phyloP scores from a whole-genome alignment of 2,888 invertebrate genomes.

The Achlya flavicornis region DNA sequence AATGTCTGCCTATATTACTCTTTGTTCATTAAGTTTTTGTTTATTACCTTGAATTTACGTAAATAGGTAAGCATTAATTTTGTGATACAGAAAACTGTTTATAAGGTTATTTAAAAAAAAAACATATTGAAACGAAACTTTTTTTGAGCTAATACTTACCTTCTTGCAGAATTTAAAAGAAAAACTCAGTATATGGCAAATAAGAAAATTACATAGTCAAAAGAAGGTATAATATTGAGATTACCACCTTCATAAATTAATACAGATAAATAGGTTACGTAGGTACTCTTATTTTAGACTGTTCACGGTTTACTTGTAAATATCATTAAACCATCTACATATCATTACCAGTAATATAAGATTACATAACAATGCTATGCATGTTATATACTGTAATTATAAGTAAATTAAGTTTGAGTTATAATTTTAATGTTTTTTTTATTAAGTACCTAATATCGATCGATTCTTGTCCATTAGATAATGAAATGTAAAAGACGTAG shows the following conservation, averaged over 20 bases:
- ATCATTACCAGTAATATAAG: constrained; percentile 32
- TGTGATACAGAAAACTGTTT: background rate
- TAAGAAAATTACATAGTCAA: background rate
- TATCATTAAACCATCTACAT: constrained; percentile 37
- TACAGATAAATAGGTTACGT: too few relatives aligned
- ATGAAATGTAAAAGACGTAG: constrained; percentile 59
- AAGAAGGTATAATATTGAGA: background rate
- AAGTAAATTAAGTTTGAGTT: constrained; percentile 10
- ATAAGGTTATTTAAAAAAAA: too few relatives aligned
- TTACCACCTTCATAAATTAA: background rate
- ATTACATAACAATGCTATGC: background rate
- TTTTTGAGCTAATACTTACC: too few relatives aligned
- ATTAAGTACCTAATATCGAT: constrained; percentile 36
- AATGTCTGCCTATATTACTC: background rate
- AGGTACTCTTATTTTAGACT: background rate
- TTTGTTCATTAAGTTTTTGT: constrained; percentile 7
- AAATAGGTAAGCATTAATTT: background rate
- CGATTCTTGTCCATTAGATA: constrained; percentile 59
- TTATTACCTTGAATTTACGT: background rate
- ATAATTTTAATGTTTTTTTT: constrained; percentile 11
- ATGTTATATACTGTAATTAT: constrained; percentile 9
- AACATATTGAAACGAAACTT: too few relatives aligned
- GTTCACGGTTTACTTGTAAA: constrained; percentile 15
- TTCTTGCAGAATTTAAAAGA: too few relatives aligned
- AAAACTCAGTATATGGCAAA: background rate